Percentiles rank a stretch among this genome's conserved stretches.
These are phyloP conservation scores for Phalanger gymnotis DNA, from an alignment of 2,797 vertebrate species.

Conservation along the genomic window DNA sequence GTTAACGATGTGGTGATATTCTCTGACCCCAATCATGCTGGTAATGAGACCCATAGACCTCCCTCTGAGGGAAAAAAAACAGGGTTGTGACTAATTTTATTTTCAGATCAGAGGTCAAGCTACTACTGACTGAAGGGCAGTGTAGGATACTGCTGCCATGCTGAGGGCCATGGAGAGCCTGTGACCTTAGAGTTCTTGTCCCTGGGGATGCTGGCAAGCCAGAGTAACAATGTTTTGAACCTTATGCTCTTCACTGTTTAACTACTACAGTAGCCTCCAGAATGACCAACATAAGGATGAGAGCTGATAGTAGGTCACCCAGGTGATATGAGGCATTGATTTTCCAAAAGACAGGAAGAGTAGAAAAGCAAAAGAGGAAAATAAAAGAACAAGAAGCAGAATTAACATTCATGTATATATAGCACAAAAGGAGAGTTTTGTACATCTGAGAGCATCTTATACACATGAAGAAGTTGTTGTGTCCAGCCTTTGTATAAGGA, in stretches of 20 bases:
- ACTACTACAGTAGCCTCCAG: background rate
- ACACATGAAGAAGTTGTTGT: background rate
- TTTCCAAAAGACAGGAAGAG: conserved; percentile 52
- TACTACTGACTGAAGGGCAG: background rate
- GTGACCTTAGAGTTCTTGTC: conserved; percentile 59
- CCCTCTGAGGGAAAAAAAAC: background rate
- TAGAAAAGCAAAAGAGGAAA: conserved; percentile 74
- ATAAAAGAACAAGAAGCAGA: conserved; percentile 32
- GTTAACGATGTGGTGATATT: background rate
- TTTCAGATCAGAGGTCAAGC: background rate
- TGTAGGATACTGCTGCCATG: background rate
- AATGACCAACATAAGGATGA: background rate
- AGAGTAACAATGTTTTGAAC: conserved; percentile 1
- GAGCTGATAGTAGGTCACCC: conserved; percentile 77
- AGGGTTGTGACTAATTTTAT: background rate
- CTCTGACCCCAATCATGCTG: conserved; percentile 45
- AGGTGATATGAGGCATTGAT: conserved; percentile 77
- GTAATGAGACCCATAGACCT: background rate
- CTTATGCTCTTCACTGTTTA: background rate
- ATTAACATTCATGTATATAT: background rate
- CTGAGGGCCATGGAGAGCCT: accelerated
- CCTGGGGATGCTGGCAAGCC: background rate
- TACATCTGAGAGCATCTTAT: background rate
- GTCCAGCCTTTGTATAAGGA: background rate
- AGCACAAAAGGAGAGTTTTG: background rate